A percentile compares a stretch with the other conserved stretches of the same genome.
These are phyloP conservation scores for Sarcoramphus papa DNA, from an alignment of 2,797 vertebrate species.

Conservation along the genomic window DNA sequence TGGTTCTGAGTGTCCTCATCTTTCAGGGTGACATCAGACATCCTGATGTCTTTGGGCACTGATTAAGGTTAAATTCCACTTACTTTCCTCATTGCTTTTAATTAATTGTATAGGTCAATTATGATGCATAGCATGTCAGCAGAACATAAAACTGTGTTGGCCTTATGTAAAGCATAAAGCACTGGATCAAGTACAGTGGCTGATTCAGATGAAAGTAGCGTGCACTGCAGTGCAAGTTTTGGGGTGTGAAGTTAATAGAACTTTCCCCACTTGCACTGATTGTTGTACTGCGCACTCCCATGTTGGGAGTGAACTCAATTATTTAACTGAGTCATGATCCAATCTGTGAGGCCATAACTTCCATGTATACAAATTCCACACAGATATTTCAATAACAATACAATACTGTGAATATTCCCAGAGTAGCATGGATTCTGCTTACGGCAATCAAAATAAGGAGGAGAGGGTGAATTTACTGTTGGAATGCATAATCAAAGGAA, in stretches of 20 bases:
- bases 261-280: background rate
- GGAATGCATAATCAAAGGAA: background rate
- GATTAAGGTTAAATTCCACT: slow-evolving; percentile 56
- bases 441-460: background rate
- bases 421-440: background rate
- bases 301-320: background rate
- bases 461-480: background rate
- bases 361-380: background rate
- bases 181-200: background rate
- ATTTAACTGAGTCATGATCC: background rate
- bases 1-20: background rate
- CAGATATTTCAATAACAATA: background rate
- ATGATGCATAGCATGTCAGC: slow-evolving; percentile 23
- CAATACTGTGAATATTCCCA: background rate
- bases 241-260: background rate
- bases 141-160: slow-evolving; percentile 8
- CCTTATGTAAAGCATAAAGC: background rate
- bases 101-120: slow-evolving; percentile 58
- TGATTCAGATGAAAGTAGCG: background rate
- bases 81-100: slow-evolving; percentile 40
- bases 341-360: background rate
- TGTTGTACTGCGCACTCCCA: background rate
- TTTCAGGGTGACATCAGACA: slow-evolving; percentile 34
- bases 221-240: background rate
- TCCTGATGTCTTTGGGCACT: slow-evolving; percentile 14